These are phyloP conservation scores for Neodiprion lecontei DNA, from an alignment of 1,140 invertebrate genomes.

Conservation along the genomic window DNA sequence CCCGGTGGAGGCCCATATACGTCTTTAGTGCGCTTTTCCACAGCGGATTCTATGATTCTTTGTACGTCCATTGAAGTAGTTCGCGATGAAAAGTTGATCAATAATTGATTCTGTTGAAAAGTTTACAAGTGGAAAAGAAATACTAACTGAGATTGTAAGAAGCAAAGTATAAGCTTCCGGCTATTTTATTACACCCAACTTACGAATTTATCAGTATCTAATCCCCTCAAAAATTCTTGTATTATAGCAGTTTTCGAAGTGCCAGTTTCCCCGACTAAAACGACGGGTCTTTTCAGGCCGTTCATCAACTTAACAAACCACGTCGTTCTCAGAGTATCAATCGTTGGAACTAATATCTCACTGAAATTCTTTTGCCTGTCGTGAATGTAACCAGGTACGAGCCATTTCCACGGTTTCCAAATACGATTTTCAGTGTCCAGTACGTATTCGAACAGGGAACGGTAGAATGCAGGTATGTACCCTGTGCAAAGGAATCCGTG, in stretches of 20 bases:
- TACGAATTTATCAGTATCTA: conserved; percentile 76
- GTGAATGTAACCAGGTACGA: conserved; percentile 80
- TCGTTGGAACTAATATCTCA: conserved; percentile 87
- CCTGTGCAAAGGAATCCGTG: conserved; percentile 52
- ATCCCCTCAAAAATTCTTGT: conserved; percentile 76
- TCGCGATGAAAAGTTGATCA: conserved; percentile 90
- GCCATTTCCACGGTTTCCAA: conserved; percentile 88
- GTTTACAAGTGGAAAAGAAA: conserved; percentile 15
- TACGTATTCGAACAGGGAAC: conserved; percentile 82
- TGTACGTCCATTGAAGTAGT: conserved; percentile 90
- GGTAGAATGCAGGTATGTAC: conserved; percentile 71
- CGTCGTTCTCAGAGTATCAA: conserved; percentile 81
- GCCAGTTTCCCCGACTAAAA: conserved; percentile 88
- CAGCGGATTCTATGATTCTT: conserved; percentile 81
- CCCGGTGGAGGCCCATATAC: conserved; percentile 86
- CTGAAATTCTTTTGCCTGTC: conserved; percentile 74
- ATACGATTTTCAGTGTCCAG: conserved; percentile 71
- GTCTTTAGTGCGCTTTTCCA: conserved; percentile 90
- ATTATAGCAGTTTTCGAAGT: conserved; percentile 92
- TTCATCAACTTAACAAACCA: conserved; percentile 84
- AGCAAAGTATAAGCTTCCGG: conserved; percentile 10
- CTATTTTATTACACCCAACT: conserved; percentile 46
- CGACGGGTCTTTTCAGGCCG: conserved; percentile 75
- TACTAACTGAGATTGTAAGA: background rate
- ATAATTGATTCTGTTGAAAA: conserved; percentile 68